A percentile compares a stretch with the other conserved stretches of the same genome.
Conservation (phyloP, 2,797 vertebrate species). For the Clamator glandarius region DNA sequence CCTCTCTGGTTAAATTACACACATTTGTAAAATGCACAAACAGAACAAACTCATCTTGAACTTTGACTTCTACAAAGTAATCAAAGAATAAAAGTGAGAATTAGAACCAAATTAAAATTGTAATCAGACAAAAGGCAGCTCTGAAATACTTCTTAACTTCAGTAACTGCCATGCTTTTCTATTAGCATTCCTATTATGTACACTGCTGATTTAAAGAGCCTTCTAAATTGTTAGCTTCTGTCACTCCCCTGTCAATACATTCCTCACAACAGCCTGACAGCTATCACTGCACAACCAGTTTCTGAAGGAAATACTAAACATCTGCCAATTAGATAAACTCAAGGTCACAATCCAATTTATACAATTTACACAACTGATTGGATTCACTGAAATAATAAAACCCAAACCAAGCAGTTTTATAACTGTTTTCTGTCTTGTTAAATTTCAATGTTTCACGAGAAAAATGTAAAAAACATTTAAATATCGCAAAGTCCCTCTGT, state of each 20-base stretch:
- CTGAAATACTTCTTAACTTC: not conserved
- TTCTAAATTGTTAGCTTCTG: not conserved
- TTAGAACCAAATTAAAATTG: not conserved
- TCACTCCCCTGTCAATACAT: not conserved
- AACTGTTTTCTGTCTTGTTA: not conserved
- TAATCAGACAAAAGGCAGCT: not conserved
- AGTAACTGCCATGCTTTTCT: not conserved
- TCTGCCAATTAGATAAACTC: not conserved
- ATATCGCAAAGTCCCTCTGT: not conserved
- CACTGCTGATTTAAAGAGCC: not conserved
- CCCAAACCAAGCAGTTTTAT: not conserved
- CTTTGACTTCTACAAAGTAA: not conserved
- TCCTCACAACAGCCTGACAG: not conserved
- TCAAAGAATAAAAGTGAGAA: not conserved
- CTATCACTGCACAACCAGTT: not conserved
- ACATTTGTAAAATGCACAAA: not conserved
- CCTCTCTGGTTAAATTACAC: not conserved
- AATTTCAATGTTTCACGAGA: not conserved
- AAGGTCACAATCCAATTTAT: not conserved
- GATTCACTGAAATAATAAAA: not conserved
- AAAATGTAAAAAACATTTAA: not conserved
- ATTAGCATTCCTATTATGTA: not conserved
- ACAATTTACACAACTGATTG: not conserved
- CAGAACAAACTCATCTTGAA: not conserved
- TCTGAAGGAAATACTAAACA: not conserved